Percentiles rank a stretch among this genome's conserved stretches.
Conservation (phyloP, 2,888 invertebrate genomes). For the Ormyrus thymus region DNA sequence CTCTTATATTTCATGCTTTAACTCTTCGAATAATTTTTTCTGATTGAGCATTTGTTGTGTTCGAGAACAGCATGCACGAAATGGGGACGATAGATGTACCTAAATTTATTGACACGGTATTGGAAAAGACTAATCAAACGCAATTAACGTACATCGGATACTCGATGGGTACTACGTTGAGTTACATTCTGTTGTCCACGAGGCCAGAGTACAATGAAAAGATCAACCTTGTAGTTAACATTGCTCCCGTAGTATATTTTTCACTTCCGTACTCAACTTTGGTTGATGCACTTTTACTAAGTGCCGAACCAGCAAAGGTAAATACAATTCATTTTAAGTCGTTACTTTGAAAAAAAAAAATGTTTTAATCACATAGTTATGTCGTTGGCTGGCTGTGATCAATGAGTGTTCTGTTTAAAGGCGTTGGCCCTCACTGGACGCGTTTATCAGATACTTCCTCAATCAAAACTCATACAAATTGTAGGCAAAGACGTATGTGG, state of each 20-base stretch:
- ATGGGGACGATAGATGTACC: conserved; percentile 1
- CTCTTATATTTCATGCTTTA: too few species aligned
- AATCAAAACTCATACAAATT: conserved; percentile 29
- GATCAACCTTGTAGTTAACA: conserved; percentile 65
- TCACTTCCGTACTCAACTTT: neutral
- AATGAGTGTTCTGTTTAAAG: neutral
- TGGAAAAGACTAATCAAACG: conserved; percentile 18
- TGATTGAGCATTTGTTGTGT: neutral
- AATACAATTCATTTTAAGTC: too few species aligned
- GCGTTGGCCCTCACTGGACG: neutral
- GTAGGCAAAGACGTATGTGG: conserved; percentile 21
- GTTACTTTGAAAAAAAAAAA: neutral
- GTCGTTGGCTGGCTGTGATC: too few species aligned
- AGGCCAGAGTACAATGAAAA: conserved; percentile 69
- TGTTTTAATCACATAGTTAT: neutral
- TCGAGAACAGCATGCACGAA: conserved; percentile 24
- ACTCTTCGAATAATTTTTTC: too few species aligned
- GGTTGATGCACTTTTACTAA: neutral
- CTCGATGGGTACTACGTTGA: neutral
- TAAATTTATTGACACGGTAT: conserved; percentile 20
- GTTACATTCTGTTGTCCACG: conserved; percentile 59
- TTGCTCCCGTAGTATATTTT: conserved; percentile 69
- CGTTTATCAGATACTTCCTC: conserved; percentile 31
- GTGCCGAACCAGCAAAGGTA: neutral
- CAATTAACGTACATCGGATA: conserved; percentile 11